Evolutionary conservation across 2,113 vertebrate species (phyloP).

Genomic region (Aix galericulata): DNA sequence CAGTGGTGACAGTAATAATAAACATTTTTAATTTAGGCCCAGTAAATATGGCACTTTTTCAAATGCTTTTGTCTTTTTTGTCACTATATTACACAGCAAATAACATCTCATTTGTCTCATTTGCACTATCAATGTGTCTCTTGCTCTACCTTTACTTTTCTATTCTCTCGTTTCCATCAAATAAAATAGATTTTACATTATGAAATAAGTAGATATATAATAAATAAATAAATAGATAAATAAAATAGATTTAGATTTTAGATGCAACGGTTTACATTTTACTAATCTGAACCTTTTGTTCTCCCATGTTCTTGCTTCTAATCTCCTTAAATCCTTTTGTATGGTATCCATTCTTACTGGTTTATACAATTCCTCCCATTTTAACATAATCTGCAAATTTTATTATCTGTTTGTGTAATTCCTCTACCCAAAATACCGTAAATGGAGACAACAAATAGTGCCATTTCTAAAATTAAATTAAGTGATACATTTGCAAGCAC

Average conservation of each 20-base stretch:
- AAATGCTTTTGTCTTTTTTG: neutral
- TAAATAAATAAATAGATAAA: too few species aligned
- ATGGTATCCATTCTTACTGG: neutral
- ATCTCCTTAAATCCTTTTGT: conserved; percentile 46
- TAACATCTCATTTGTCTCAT: neutral
- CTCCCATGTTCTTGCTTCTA: neutral
- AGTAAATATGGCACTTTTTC: neutral
- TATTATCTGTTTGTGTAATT: conserved; percentile 19
- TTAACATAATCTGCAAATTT: conserved; percentile 37
- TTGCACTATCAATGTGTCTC: neutral
- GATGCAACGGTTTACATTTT: neutral
- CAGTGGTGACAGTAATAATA: neutral
- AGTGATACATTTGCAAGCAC: neutral
- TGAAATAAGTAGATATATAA: too few species aligned
- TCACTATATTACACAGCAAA: neutral
- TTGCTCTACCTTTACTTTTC: neutral
- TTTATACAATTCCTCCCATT: neutral
- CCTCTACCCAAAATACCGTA: neutral
- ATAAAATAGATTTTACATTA: conserved; percentile 21
- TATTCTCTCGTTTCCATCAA: neutral
- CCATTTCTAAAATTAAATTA: neutral
- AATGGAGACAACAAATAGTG: neutral
- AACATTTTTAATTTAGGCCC: neutral
- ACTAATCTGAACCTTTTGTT: neutral
- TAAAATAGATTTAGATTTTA: neutral